These are phyloP conservation scores for Anguilla marmorata DNA, from an alignment of 2,797 vertebrate species.

Conservation along the genomic window DNA sequence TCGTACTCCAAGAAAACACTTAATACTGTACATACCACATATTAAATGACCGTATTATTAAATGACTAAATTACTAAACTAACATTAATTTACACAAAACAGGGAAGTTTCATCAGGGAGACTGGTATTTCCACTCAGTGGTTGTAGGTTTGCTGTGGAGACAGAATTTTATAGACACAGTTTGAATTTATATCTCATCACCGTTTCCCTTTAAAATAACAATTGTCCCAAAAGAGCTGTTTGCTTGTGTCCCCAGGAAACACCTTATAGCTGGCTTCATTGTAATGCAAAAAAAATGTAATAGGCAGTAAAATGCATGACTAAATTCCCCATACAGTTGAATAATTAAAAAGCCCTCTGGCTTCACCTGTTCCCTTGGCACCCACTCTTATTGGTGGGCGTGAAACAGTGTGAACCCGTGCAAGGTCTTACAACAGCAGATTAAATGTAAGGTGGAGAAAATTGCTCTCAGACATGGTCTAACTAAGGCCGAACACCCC, in stretches of 20 bases:
- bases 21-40: too few relatives aligned
- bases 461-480: conserved; percentile 33
- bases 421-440: neutral
- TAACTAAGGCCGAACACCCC: conserved; percentile 37
- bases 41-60: too few relatives aligned
- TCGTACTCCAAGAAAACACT: too few relatives aligned
- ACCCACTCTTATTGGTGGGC: neutral
- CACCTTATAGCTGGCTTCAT: neutral
- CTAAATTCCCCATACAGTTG: neutral
- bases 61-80: too few relatives aligned
- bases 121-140: too few relatives aligned
- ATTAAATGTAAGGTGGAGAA: conserved; percentile 12
- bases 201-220: neutral
- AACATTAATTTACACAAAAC: too few relatives aligned
- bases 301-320: neutral
- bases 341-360: neutral
- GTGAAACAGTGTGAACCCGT: neutral
- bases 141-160: neutral
- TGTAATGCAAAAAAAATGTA: neutral
- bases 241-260: neutral
- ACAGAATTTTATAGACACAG: neutral
- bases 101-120: too few relatives aligned
- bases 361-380: neutral
- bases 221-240: neutral
- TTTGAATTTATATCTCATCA: neutral